Evolutionary conservation across 2,888 invertebrate species (phyloP).

Genomic region (Spodoptera littoralis): DNA sequence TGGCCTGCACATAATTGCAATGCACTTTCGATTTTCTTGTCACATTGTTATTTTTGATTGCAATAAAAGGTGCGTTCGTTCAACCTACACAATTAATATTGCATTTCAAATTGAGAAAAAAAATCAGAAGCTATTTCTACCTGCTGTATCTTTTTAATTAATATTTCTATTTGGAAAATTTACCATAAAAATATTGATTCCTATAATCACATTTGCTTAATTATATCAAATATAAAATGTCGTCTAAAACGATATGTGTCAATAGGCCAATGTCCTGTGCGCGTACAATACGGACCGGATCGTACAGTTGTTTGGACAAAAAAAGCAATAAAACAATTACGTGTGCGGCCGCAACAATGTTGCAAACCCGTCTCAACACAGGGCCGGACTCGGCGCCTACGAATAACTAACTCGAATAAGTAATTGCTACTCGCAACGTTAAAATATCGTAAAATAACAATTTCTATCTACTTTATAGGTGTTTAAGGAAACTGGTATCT

Average conservation of each 20-base stretch:
- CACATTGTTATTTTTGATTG: too few species aligned
- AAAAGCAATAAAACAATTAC: constrained; percentile 73
- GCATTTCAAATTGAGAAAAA: too few species aligned
- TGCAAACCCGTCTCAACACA: constrained; percentile 73
- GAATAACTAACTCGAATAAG: constrained; percentile 13
- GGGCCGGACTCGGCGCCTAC: constrained; percentile 64
- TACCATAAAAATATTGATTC: too few species aligned
- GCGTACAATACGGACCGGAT: constrained; percentile 65
- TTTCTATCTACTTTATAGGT: constrained; percentile 10
- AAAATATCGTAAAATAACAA: constrained; percentile 38
- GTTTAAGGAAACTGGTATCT: constrained; percentile 5
- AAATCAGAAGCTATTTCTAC: too few species aligned
- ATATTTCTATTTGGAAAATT: too few species aligned
- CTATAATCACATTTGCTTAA: neutral
- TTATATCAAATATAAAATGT: neutral
- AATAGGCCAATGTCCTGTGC: constrained; percentile 66
- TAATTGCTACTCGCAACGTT: constrained; percentile 21
- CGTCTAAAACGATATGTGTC: constrained; percentile 57
- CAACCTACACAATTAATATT: too few species aligned
- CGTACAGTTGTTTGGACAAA: constrained; percentile 66
- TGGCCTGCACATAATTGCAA: too few species aligned
- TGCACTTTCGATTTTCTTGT: too few species aligned
- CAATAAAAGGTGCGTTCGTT: too few species aligned
- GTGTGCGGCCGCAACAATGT: constrained; percentile 72
- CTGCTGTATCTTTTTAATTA: too few species aligned